These are phyloP conservation scores for Lochmaea crataegi DNA, from an alignment of 2,888 invertebrate species.

Conservation along the genomic window DNA sequence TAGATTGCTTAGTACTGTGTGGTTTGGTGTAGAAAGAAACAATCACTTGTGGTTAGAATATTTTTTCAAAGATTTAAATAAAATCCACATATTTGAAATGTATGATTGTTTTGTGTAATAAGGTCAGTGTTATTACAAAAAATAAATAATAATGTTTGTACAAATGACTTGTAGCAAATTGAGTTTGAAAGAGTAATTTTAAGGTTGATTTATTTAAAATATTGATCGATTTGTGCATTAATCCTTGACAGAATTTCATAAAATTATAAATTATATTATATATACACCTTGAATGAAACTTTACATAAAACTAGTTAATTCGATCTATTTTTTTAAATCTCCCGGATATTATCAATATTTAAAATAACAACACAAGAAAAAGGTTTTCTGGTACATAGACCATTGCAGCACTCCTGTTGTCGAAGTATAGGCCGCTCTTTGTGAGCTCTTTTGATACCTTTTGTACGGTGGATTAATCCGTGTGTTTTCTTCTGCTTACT, in stretches of 20 bases:
- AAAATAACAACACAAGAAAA: too few relatives aligned
- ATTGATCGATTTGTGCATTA: slow-evolving; percentile 37
- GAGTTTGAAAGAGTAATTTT: slow-evolving; percentile 20
- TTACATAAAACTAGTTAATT: neutral
- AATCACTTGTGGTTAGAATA: slow-evolving; percentile 28
- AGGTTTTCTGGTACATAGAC: too few relatives aligned
- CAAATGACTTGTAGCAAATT: slow-evolving; percentile 8
- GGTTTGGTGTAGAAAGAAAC: slow-evolving; percentile 26
- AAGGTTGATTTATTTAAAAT: slow-evolving; percentile 32
- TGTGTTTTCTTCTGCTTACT: too few relatives aligned
- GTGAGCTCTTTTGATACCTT: too few relatives aligned
- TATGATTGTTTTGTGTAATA: slow-evolving; percentile 19
- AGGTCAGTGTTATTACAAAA: slow-evolving; percentile 23
- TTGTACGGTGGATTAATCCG: too few relatives aligned
- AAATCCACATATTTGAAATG: slow-evolving; percentile 36
- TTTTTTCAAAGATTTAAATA: slow-evolving; percentile 24
- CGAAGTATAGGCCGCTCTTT: too few relatives aligned
- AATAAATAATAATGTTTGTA: slow-evolving; percentile 4
- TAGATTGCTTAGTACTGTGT: slow-evolving; percentile 1
- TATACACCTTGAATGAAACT: slow-evolving; percentile 1
- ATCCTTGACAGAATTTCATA: slow-evolving; percentile 28
- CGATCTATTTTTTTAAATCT: neutral
- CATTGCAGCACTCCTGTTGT: too few relatives aligned
- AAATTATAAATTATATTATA: slow-evolving; percentile 5
- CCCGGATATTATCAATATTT: too few relatives aligned